phyloP scores from a whole-genome alignment of 2,888 invertebrate genomes.

The Melangyna quadrimaculata region DNA sequence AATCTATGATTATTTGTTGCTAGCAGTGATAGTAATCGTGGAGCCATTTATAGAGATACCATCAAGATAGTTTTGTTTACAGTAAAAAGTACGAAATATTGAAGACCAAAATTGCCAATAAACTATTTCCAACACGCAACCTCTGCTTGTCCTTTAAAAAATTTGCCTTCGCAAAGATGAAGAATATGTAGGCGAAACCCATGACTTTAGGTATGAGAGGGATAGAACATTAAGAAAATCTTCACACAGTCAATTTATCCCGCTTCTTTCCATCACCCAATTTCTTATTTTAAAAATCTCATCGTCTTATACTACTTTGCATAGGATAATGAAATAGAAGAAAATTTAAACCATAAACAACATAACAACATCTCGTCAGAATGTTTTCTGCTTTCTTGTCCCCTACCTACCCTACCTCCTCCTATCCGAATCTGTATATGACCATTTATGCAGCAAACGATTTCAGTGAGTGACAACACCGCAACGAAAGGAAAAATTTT shows the following conservation, averaged over 20 bases:
- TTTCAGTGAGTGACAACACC: slow-evolving; percentile 20
- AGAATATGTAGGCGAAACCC: background rate
- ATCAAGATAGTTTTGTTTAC: background rate
- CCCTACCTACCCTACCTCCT: too few species aligned
- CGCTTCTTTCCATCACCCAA: background rate
- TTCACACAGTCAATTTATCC: background rate
- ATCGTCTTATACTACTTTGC: slow-evolving; percentile 38
- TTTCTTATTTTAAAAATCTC: too few species aligned
- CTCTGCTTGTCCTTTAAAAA: background rate
- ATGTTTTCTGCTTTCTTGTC: background rate
- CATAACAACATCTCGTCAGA: background rate
- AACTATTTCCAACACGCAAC: background rate
- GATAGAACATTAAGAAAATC: background rate
- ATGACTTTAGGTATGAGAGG: too few species aligned
- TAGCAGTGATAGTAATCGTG: slow-evolving; percentile 34
- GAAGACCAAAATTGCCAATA: background rate
- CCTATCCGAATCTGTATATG: background rate
- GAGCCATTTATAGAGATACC: background rate
- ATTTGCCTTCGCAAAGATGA: background rate
- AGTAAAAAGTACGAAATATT: slow-evolving; percentile 1
- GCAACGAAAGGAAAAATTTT: slow-evolving; percentile 1
- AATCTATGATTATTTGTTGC: slow-evolving; percentile 19
- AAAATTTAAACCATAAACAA: slow-evolving; percentile 45
- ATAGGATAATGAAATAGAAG: slow-evolving; percentile 50
- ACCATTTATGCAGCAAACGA: slow-evolving; percentile 6